phyloP scores from a whole-genome alignment of 2,888 invertebrate species.

The Macaria liturata region DNA sequence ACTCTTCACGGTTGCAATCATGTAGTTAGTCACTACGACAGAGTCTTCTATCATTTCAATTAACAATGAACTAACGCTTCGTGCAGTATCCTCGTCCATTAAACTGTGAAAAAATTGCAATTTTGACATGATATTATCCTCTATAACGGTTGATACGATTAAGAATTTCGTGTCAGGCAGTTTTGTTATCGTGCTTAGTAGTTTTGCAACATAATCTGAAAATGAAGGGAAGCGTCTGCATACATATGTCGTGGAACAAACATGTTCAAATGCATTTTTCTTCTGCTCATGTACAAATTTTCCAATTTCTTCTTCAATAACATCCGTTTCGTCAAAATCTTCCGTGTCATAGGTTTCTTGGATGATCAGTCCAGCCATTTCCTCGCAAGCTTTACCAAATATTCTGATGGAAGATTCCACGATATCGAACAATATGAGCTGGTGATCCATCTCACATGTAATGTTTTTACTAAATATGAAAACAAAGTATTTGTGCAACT shows the following conservation, averaged over 20 bases:
- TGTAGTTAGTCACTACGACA: slow-evolving; percentile 31
- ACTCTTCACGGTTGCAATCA: slow-evolving; percentile 31
- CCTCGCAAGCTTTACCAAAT: slow-evolving; percentile 7
- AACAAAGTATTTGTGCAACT: slow-evolving; percentile 14
- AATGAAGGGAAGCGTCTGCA: slow-evolving; percentile 50
- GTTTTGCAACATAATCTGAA: slow-evolving; percentile 44
- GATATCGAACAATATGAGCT: slow-evolving; percentile 21
- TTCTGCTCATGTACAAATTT: slow-evolving; percentile 1
- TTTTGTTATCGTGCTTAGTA: slow-evolving; percentile 42
- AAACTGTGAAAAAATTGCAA: slow-evolving; percentile 37
- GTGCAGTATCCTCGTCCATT: slow-evolving; percentile 35
- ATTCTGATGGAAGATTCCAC: slow-evolving; percentile 22
- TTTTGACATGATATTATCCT: slow-evolving; percentile 26
- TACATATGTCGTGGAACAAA: slow-evolving; percentile 3
- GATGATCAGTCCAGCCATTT: slow-evolving; percentile 2
- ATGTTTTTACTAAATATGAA: slow-evolving; percentile 13
- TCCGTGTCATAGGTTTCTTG: not conserved
- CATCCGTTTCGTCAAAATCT: not conserved
- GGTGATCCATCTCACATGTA: slow-evolving; percentile 8
- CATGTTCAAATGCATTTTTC: slow-evolving; percentile 5
- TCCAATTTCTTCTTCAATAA: slow-evolving; percentile 8
- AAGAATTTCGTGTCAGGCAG: slow-evolving; percentile 39
- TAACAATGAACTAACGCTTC: slow-evolving; percentile 30
- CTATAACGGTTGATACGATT: slow-evolving; percentile 25
- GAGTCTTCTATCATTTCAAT: slow-evolving; percentile 14